phyloP scores from a whole-genome alignment of 2,113 vertebrate species.

The Sigmodon hispidus region DNA sequence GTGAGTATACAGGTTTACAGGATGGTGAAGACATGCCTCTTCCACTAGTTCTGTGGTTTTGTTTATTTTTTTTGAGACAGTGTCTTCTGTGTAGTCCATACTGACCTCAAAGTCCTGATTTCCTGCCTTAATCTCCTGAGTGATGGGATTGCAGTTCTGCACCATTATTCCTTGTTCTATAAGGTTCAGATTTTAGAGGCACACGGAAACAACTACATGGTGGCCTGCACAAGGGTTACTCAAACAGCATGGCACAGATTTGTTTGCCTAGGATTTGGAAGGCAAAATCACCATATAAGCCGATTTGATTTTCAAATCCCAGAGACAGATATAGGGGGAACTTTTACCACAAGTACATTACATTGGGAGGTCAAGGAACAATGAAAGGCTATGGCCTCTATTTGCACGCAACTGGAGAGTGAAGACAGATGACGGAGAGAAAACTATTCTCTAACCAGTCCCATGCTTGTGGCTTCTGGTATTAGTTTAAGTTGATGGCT shows the following conservation, averaged over 20 bases:
- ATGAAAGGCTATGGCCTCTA: neutral
- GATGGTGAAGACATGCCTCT: neutral
- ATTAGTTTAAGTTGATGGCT: slow-evolving; percentile 4
- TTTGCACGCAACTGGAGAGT: slow-evolving; percentile 29
- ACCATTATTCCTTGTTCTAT: neutral
- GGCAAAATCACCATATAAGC: neutral
- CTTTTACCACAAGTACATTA: neutral
- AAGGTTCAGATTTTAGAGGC: slow-evolving; percentile 36
- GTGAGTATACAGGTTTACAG: slow-evolving; percentile 4
- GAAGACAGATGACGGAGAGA: slow-evolving; percentile 30
- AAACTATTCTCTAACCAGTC: slow-evolving; percentile 16
- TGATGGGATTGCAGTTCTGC: neutral
- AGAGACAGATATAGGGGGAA: neutral
- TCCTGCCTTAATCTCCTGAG: neutral
- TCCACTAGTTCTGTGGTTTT: neutral
- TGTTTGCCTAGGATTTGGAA: slow-evolving; percentile 23
- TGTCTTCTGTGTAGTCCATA: neutral
- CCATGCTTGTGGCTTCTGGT: neutral
- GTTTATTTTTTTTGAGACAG: neutral
- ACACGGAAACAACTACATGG: neutral
- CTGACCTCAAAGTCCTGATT: neutral
- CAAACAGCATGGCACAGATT: neutral
- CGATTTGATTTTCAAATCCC: slow-evolving; percentile 28
- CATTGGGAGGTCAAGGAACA: slow-evolving; percentile 20
- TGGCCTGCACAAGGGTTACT: neutral